Base-by-base conservation (phyloP, 2,797 vertebrate genomes). In the Acomys russatus region DNA sequence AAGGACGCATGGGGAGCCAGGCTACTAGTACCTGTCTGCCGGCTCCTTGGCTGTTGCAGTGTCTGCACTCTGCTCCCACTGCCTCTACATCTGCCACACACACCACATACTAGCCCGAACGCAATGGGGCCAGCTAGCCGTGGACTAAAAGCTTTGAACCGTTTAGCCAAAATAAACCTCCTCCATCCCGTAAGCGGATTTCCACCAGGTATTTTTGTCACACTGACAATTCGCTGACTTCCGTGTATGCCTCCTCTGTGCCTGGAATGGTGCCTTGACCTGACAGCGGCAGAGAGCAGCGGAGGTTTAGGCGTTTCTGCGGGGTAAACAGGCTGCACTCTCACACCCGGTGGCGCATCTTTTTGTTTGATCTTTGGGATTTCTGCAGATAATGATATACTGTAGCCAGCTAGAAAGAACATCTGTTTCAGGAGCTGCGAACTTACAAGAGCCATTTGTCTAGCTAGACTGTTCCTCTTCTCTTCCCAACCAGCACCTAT, bases 351-450 rank as follows among this genome's bases (percentile, higher is more conserved):
- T 84, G 79, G 97, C 92, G 93, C 94, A 97, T 91, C 97, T 98
- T 97, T 98, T 97, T 97, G 18, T 88, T 96, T 96, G 97, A 97
- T 98, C 97, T 97, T 98, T 96, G 95, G 97, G 97, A 96, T 96
- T 98, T 96, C 96, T 96, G 80, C 92, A 96, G 95, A 98, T 98
- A 98, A 98, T 98, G 97, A 98, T 97, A 98, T 94, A 98, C 94
- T 90, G 92, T 70, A 97, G 95, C 97, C 97, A 98, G 98, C 1
- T 30, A 95, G 98, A 97, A 98, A 96, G 97, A 98, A 98, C 98
- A 98, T 98, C 98, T 98, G 98, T 98, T 98, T 98, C 96, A 97
- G 98, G 97, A 97, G 97, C 94, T 95, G 80, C 94, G 97, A 98
- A 98, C 95, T 98, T 98, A 94, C 54, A 98, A 92, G 96, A 96